Evolutionary conservation across 2,113 vertebrate species (phyloP).

Genomic region (Mandrillus leucophaeus): DNA sequence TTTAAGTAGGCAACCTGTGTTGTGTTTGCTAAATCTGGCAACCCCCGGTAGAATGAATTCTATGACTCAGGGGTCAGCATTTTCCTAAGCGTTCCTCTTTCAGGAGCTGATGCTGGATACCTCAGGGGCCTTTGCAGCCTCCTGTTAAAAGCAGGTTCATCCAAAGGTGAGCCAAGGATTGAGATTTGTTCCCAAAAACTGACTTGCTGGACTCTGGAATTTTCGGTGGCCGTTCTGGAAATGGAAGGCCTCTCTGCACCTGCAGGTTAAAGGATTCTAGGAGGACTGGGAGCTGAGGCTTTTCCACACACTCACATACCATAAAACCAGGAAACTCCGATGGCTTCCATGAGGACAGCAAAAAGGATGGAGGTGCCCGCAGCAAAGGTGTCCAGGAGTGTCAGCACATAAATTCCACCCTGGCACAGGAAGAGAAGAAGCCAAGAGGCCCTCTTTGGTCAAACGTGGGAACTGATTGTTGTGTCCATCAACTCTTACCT

Average conservation of each 20-base stretch:
- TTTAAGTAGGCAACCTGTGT: not conserved
- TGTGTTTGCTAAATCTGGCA: not conserved
- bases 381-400: conserved; percentile 96
- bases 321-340: conserved; percentile 99
- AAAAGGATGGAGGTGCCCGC: conserved; percentile 98
- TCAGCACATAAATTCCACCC: conserved; percentile 98
- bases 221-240: not conserved
- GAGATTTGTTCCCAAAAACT: not conserved
- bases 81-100: not conserved
- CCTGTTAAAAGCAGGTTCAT: not conserved
- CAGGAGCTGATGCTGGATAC: not conserved
- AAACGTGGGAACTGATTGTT: rapidly evolving
- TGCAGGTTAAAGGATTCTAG: not conserved
- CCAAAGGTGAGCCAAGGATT: not conserved
- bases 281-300: not conserved
- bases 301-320: conserved; percentile 82
- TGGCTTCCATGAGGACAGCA: conserved; percentile 96
- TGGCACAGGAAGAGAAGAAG: conserved; percentile 72
- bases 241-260: not conserved
- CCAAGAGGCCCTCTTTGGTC: not conserved
- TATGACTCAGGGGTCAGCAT: not conserved
- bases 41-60: not conserved
- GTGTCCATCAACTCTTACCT: not conserved
- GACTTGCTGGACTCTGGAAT: not conserved
- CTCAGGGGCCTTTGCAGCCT: not conserved